Evolutionary conservation across 2,888 invertebrate genomes (phyloP).

Genomic region (Eupeodes luniger): DNA sequence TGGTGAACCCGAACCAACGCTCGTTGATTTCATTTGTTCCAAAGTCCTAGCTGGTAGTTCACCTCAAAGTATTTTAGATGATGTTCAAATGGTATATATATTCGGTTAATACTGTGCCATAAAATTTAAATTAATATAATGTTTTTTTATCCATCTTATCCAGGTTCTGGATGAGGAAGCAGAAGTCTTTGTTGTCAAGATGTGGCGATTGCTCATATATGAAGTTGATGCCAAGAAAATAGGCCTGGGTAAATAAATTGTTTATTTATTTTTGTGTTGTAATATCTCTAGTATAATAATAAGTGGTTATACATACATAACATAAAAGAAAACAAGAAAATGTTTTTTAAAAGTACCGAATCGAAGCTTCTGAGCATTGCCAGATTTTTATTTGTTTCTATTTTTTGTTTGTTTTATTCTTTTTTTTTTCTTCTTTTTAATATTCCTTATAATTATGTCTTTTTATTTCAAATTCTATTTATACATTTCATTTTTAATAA

Average conservation of each 20-base stretch:
- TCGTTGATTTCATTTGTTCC: conserved; percentile 99
- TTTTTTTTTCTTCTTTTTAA: conserved; percentile 6
- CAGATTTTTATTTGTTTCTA: conserved; percentile 52
- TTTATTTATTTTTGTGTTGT: conserved; percentile 66
- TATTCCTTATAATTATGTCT: conserved; percentile 12
- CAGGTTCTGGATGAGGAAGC: conserved; percentile 99
- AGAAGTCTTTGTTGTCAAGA: conserved; percentile 99
- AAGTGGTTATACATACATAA: conserved; percentile 67
- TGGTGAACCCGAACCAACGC: conserved; percentile 98
- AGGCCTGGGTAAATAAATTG: conserved; percentile 90
- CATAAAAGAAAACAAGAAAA: conserved; percentile 45
- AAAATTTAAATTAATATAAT: background rate
- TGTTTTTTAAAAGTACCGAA: conserved; percentile 49
- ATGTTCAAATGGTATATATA: conserved; percentile 96
- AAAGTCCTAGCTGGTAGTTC: conserved; percentile 97
- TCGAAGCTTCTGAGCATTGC: conserved; percentile 57
- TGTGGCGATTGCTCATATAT: conserved; percentile 99
- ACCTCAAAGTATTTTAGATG: conserved; percentile 97
- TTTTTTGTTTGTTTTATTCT: conserved; percentile 9
- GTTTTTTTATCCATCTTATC: background rate
- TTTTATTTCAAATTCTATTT: conserved; percentile 58
- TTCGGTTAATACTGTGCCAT: background rate
- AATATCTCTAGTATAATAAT: conserved; percentile 64
- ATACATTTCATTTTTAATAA: conserved; percentile 61
- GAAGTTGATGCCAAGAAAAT: conserved; percentile 99